Percentiles rank a stretch among this genome's conserved stretches.
phyloP scores from a whole-genome alignment of 1,140 invertebrate genomes.

The Armadillidium nasatum region DNA sequence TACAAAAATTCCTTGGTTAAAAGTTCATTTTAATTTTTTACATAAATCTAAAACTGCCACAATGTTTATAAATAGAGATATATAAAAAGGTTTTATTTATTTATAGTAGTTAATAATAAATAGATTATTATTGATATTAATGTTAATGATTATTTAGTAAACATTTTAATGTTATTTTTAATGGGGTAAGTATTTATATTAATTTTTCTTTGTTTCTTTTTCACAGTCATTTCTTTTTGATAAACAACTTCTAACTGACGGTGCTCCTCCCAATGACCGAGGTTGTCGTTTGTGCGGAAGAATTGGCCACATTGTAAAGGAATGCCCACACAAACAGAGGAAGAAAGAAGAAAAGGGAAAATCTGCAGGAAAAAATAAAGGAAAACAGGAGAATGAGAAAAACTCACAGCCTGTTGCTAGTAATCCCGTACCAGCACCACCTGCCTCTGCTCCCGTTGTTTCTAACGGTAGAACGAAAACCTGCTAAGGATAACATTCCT shows the following conservation, averaged over 20 bases:
- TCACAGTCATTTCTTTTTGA: conserved; percentile 55
- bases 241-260: conserved; percentile 49
- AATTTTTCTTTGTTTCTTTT: conserved; percentile 25
- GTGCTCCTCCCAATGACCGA: conserved; percentile 56
- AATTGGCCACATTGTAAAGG: conserved; percentile 59
- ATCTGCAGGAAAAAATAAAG: background rate
- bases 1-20: too few species aligned
- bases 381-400: background rate
- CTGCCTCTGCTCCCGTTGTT: too few species aligned
- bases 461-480: too few species aligned
- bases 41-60: too few species aligned
- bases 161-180: background rate
- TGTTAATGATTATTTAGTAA: background rate
- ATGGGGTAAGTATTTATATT: conserved; percentile 14
- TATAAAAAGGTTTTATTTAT: too few species aligned
- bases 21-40: too few species aligned
- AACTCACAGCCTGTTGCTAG: background rate
- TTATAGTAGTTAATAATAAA: background rate
- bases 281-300: conserved; percentile 58
- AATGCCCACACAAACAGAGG: conserved; percentile 50
- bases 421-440: background rate
- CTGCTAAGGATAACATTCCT: too few species aligned
- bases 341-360: conserved; percentile 31
- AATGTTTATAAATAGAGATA: too few species aligned
- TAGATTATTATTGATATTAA: background rate